These are phyloP conservation scores for Parthenolecanium corni DNA, from an alignment of 2,888 invertebrate genomes.

Conservation along the genomic window DNA sequence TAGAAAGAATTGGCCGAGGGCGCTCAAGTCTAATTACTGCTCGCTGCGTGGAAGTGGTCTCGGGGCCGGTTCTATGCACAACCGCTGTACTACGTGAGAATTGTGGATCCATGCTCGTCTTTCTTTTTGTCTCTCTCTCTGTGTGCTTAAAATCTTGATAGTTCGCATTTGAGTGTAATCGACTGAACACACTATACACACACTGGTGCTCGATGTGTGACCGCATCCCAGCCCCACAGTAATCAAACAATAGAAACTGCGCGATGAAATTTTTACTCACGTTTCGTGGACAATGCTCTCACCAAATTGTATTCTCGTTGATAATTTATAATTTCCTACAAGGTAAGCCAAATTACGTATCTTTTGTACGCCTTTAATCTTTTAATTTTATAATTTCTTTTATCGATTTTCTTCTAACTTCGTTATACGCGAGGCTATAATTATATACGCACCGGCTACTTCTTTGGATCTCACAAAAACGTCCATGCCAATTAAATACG, in stretches of 20 bases:
- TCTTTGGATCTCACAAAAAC: too few species aligned
- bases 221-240: background rate
- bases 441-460: too few species aligned
- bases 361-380: too few species aligned
- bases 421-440: too few species aligned
- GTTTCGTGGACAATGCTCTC: slow-evolving; percentile 1
- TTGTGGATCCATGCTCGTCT: too few species aligned
- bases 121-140: background rate
- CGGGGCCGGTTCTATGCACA: slow-evolving; percentile 20
- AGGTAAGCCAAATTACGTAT: slow-evolving; percentile 4
- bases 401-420: too few species aligned
- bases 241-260: slow-evolving; percentile 14
- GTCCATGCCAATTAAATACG: too few species aligned
- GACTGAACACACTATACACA: too few species aligned
- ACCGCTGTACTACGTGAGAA: slow-evolving; percentile 7
- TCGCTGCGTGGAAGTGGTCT: slow-evolving; percentile 6
- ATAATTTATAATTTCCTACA: slow-evolving; percentile 4
- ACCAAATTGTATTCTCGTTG: background rate
- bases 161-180: slow-evolving; percentile 18
- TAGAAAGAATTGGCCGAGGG: slow-evolving; percentile 9
- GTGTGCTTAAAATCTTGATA: slow-evolving; percentile 7
- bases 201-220: slow-evolving; percentile 12
- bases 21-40: slow-evolving; percentile 1
- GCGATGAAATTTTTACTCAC: slow-evolving; percentile 11
- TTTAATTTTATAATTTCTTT: too few species aligned